These are phyloP conservation scores for Epizoanthus fatuus DNA, from an alignment of 92 coral and sea anemone species.

Conservation along the genomic window DNA sequence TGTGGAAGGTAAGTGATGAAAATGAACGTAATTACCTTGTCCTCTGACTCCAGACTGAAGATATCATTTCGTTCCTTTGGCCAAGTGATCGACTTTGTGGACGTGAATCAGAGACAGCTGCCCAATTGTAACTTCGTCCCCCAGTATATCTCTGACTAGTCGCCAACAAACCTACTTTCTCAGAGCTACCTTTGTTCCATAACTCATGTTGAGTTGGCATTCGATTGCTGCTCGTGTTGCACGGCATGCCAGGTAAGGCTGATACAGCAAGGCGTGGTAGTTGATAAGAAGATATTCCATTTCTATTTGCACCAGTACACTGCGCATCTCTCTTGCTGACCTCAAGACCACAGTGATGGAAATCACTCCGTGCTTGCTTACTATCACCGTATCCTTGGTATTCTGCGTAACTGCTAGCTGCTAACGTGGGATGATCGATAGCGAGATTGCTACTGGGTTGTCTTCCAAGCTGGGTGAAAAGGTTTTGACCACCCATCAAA, in stretches of 20 bases:
- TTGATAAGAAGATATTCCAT: not conserved
- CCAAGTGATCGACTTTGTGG: not conserved
- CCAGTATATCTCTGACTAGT: not conserved
- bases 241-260: not conserved
- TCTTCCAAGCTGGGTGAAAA: too few relatives aligned
- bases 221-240: not conserved
- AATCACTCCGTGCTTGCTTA: not conserved
- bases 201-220: not conserved
- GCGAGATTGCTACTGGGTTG: too few relatives aligned
- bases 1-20: too few relatives aligned
- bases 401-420: not conserved
- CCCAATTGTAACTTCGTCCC: not conserved
- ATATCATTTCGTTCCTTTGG: too few relatives aligned
- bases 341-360: not conserved
- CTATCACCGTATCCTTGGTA: not conserved
- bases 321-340: not conserved
- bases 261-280: not conserved
- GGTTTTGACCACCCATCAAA: too few relatives aligned
- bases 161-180: not conserved
- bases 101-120: not conserved
- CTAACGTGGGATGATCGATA: not conserved
- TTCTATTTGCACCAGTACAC: not conserved
- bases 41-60: too few relatives aligned
- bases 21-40: too few relatives aligned
- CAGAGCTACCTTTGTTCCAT: not conserved